Evolutionary conservation across 2,797 vertebrate genomes (phyloP).

Genomic region (Simalia tracyae): DNA sequence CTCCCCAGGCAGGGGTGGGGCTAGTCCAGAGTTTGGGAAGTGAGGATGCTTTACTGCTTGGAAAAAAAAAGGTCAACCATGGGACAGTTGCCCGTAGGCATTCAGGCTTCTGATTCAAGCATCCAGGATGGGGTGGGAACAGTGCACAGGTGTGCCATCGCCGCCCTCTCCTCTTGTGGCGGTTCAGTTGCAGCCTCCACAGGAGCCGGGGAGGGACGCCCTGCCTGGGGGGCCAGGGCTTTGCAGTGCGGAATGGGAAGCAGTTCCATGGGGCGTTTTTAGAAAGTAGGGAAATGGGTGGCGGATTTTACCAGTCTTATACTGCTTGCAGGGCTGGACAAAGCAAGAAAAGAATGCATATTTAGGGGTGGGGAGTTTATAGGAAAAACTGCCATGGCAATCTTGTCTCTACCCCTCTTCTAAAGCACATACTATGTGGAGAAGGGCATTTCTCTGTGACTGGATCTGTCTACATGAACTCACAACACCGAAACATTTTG

Average conservation of each 20-base stretch:
- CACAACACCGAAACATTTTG: neutral
- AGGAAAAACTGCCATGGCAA: neutral
- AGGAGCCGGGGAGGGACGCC: neutral
- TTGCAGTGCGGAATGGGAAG: neutral
- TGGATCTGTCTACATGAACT: neutral
- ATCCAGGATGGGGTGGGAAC: too few species aligned
- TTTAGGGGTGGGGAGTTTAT: neutral
- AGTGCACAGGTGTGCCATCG: neutral
- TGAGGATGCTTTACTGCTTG: neutral
- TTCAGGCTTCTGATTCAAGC: neutral
- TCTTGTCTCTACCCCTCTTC: neutral
- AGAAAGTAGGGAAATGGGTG: neutral
- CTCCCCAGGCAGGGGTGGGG: neutral
- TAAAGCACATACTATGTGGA: neutral
- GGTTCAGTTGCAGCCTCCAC: neutral
- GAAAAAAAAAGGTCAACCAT: neutral
- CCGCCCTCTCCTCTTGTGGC: neutral
- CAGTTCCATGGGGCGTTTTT: neutral
- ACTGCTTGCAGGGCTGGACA: neutral
- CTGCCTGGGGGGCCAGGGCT: neutral
- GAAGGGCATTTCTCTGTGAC: neutral
- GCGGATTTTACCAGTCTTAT: neutral
- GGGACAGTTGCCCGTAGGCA: neutral
- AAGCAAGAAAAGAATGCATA: neutral
- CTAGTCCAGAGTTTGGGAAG: neutral